Evolutionary conservation across 2,113 vertebrate genomes (phyloP).

Genomic region (Bagarius yarrelli): DNA sequence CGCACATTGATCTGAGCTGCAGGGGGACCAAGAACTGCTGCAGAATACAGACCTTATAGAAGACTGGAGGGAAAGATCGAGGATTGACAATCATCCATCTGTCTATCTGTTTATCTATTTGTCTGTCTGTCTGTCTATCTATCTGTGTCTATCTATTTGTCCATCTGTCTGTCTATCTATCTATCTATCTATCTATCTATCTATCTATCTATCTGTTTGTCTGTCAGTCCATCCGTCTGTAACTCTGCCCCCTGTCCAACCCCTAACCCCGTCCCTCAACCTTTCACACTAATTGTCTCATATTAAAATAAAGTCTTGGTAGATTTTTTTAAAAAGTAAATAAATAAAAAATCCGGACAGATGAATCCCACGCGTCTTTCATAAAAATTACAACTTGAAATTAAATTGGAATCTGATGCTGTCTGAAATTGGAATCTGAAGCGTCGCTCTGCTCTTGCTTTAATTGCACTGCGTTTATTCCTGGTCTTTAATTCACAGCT

Average conservation of each 20-base stretch:
- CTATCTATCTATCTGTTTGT: too few relatives aligned
- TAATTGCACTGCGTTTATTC: background rate
- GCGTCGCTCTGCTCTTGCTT: background rate
- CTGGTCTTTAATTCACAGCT: background rate
- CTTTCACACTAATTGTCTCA: background rate
- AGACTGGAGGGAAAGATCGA: background rate
- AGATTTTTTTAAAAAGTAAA: too few relatives aligned
- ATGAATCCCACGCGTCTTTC: background rate
- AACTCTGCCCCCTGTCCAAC: too few relatives aligned
- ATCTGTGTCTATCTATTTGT: background rate
- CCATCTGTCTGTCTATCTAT: background rate
- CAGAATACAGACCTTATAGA: background rate
- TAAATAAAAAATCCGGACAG: background rate
- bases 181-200: too few relatives aligned
- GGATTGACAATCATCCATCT: too few relatives aligned
- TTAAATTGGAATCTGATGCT: background rate
- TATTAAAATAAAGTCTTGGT: background rate
- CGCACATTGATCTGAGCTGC: slow-evolving; percentile 45
- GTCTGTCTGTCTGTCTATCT: background rate
- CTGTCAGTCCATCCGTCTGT: too few relatives aligned
- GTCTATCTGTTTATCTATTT: background rate
- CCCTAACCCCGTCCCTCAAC: background rate
- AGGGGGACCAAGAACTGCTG: background rate
- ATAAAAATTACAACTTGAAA: background rate
- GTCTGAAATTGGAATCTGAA: background rate